Base-by-base conservation (phyloP, 1,140 invertebrate genomes). In the Drosophila hydei region DNA sequence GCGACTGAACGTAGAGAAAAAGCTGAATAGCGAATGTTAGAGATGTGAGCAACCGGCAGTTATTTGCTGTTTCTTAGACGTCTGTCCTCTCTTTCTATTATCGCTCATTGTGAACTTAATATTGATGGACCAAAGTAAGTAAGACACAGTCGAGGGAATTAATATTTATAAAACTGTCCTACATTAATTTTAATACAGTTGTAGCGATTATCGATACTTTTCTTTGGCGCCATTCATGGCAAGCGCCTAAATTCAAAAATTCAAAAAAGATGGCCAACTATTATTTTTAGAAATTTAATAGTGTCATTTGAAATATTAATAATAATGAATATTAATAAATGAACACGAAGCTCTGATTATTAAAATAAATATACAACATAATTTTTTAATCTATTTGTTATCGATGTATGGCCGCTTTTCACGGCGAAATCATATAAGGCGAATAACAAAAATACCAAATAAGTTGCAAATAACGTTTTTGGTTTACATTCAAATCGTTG, bases 21-120 rank as follows among this genome's bases (percentile, higher is more conserved):
- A 1, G 16, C 38, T 36, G 60, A 71, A 48, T 33, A 48, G 21
- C 51, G 14, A 71, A 40, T 69, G 60, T 56, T 33, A 51, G 43
- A 43, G 51, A 68, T 61, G 42, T 42, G 45, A 18, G 4, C 9
- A 64, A 38, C 16, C 27, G 33, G 23, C 25, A 33, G 45, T 38
- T 58, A 40, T 50, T n/a, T 54, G 16, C 23, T 16, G 36, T 33
- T 33, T 21, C 18, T 33, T 4, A 2, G 9, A 5, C 11, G 23
- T 11, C 56, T 14, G 23, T 47, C 14, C 19, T 64, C 62, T 65
- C 62, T 65, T 65, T 65, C 40, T 58, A 16, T 12, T 19, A 7
- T 23, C 23, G 27, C 4, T 25, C 27, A 65, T 65, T 47, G 51
- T 64, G 51, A 64, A 55, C 9, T 25, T 12, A 27, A 18, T 27